Evolutionary conservation across 2,888 invertebrate genomes (phyloP).

Genomic region (Crepidodera aurea): DNA sequence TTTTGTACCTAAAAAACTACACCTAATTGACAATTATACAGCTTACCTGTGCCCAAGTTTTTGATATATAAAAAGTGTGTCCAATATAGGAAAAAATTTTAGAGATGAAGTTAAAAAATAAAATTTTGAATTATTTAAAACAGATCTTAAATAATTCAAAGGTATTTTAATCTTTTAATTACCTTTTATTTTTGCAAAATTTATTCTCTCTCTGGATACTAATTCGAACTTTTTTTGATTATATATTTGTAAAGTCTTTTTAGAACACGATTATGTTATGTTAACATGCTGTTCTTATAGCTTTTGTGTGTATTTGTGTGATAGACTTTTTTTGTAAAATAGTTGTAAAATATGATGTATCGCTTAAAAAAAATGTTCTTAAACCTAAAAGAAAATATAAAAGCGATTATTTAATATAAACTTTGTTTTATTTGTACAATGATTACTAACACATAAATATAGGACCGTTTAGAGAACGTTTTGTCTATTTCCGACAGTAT

Average conservation of each 20-base stretch:
- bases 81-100: not conserved
- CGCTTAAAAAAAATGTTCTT: conserved; percentile 55
- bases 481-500: no score
- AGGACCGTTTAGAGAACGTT: no score
- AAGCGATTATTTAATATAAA: conserved; percentile 46
- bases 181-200: not conserved
- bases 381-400: conserved; percentile 41
- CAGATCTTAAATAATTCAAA: no score
- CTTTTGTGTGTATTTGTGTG: conserved; percentile 62
- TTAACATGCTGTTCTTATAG: conserved; percentile 53
- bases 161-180: no score
- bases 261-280: conserved; percentile 39
- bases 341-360: conserved; percentile 68
- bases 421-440: conserved; percentile 23
- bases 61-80: not conserved
- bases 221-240: conserved; percentile 4
- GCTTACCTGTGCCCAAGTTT: not conserved
- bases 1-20: not conserved
- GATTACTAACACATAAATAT: no score
- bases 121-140: no score
- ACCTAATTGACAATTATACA: not conserved
- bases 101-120: not conserved
- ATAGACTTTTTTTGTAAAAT: conserved; percentile 69
- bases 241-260: conserved; percentile 24
- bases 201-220: conserved; percentile 13